Evolutionary conservation across 2,888 invertebrate genomes (phyloP), one percentile per base, ranked within the genome.

Genomic region (Sylvicola fuscatus): DNA sequence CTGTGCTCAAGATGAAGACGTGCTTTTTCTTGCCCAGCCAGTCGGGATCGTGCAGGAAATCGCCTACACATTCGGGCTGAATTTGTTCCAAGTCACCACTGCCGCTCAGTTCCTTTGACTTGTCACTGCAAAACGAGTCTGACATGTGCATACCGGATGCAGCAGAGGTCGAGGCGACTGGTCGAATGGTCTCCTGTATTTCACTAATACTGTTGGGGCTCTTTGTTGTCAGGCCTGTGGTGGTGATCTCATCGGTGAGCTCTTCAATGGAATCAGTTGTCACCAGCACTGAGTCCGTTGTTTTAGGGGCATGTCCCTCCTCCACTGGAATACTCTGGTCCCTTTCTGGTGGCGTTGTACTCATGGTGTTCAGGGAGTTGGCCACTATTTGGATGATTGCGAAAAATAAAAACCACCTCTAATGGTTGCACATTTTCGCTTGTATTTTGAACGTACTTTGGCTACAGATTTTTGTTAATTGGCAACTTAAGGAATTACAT

Each of bases 1-100:
- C 89, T 48, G 86, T 80, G 57, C 93, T 93, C 26, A 95, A 57
- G 45, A 97, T 82, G 54, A 97, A 95, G 21, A 97, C 72, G 61
- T 95, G 93, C 52, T 89, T 89, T 40, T 76, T 76, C 47, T 83
- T 78, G 29, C 70, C 68, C 14, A 79, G 68, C 73, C 92, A 81
- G 39, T 76, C 72, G 29, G 70, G 70, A 45, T 74, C 72, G 45
- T 68, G 69, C 37, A 76, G 53, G 44, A 75, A 77, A 47, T 78
- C 76, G 43, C 70, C 34, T 14, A 16, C 27, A 14, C 33, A 33
- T 33, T 33, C 10, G 8, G 33, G 12, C 29, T 29, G 29, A 13
- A 15, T 31, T 12, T 17, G 14, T 13, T 30, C 32, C 32, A 21
- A 28, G 14, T 5, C 21, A 6, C 36, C 14, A 29, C 14, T 13